Conservation (phyloP, 2,113 vertebrate genomes). For the Puntigrus tetrazona region DNA sequence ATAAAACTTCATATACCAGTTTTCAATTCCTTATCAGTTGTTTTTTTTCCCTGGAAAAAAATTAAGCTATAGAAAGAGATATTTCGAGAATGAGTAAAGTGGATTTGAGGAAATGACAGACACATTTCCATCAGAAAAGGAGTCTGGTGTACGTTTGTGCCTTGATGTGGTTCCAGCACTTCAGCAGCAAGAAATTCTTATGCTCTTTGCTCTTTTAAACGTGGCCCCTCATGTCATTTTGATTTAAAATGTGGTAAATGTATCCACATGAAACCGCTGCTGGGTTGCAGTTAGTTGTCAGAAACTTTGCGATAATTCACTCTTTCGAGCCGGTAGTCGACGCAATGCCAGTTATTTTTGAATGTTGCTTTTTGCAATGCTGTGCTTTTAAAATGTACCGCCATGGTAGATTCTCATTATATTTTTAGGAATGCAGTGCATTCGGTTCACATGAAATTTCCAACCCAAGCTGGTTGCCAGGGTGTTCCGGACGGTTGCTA, state of each 20-base stretch:
- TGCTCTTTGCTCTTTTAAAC: constrained; percentile 26
- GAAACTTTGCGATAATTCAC: constrained; percentile 35
- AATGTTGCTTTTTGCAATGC: background rate
- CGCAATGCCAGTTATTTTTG: background rate
- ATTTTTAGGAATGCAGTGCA: background rate
- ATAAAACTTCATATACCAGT: background rate
- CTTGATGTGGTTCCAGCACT: constrained; percentile 33
- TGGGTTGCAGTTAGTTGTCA: constrained; percentile 19
- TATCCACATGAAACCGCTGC: constrained; percentile 41
- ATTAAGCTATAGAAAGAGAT: background rate
- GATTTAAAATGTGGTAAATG: constrained; percentile 47
- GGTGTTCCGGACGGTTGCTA: no score
- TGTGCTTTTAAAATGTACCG: background rate
- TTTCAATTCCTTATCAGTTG: background rate
- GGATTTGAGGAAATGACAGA: constrained; percentile 24
- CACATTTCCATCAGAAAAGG: constrained; percentile 2
- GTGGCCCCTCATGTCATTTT: constrained; percentile 39
- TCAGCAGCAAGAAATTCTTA: constrained; percentile 20
- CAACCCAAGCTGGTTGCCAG: background rate
- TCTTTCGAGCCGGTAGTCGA: constrained; percentile 2
- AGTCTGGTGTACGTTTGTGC: background rate
- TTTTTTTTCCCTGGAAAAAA: background rate
- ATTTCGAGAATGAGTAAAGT: background rate
- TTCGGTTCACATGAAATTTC: background rate
- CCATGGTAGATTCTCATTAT: background rate